These are phyloP conservation scores for Porites lutea DNA, from an alignment of 64 coral and sea anemone genomes.

Conservation along the genomic window DNA sequence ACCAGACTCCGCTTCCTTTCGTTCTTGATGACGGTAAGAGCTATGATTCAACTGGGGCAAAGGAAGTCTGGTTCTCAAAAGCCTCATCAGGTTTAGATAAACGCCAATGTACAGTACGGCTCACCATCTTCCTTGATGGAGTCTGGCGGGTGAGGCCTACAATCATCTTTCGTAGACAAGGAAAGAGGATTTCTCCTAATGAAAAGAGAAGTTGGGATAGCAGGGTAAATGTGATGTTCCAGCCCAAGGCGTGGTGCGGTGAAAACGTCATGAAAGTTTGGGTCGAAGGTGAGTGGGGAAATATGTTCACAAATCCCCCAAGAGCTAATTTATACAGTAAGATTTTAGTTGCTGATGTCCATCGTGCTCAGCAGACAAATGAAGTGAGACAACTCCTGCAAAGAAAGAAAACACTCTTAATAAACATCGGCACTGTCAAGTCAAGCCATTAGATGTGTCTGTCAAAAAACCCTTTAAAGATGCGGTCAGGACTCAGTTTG, in stretches of 20 bases:
- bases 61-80: slow-evolving; percentile 54
- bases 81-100: slow-evolving; percentile 56
- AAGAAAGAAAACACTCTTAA: slow-evolving; percentile 54
- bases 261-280: slow-evolving; percentile 50
- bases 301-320: slow-evolving; percentile 49
- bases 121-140: slow-evolving; percentile 65
- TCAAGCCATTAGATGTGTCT: slow-evolving; percentile 60
- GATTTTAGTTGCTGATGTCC: slow-evolving; percentile 61
- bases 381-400: slow-evolving; percentile 48
- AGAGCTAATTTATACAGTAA: background rate
- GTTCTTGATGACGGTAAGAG: slow-evolving; percentile 47
- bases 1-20: slow-evolving; percentile 42
- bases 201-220: slow-evolving; percentile 53
- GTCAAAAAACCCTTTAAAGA: slow-evolving; percentile 60
- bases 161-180: slow-evolving; percentile 61
- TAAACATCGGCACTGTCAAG: slow-evolving; percentile 65
- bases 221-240: slow-evolving; percentile 63
- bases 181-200: slow-evolving; percentile 45
- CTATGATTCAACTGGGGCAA: slow-evolving; percentile 47
- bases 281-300: slow-evolving; percentile 41
- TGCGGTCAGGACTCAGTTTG: slow-evolving; percentile 51
- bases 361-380: slow-evolving; percentile 51
- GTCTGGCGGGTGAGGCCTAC: slow-evolving; percentile 61
- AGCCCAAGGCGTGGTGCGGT: slow-evolving; percentile 52
- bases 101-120: slow-evolving; percentile 43